Base-by-base conservation (phyloP, 2,113 vertebrate species). In the Pluvialis apricaria region DNA sequence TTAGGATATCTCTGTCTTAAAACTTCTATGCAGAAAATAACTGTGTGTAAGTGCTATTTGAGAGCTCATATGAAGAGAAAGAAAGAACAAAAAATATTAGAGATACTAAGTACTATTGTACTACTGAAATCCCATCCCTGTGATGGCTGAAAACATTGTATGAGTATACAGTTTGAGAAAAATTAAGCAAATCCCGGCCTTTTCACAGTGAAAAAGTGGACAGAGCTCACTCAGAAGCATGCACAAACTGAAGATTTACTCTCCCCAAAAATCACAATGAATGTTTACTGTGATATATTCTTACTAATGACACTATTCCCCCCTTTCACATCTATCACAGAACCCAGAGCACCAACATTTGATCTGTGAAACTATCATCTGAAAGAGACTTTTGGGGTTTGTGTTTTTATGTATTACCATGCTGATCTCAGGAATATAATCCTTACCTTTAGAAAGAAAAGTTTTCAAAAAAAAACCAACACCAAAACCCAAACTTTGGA, bases 401-500 rank as follows among this genome's bases (percentile, higher is more conserved):
- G 24, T 54, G 20, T 6, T 77, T 76, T 76, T 52, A 58, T 21
- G 12, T 45, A 55, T 36, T 55, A 58, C 15, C 22, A 32, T 6
- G 0, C n/a, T 72, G 61, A 82, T 24, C 2, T n/a, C 16, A 55
- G 22, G 13, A 87, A 82, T 20, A 21, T 47, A 78, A 81, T 36
- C 15, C 38, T 58, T 7, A 66, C 13, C 36, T 70, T 66, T 49
- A 62, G 34, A 84, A 93, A 68, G 20, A 51, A 62, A 25, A 26
- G 17, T 42, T 64, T 65, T 72, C n/a, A 60, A 58, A 32, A 45
- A 80, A 31, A 55, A 70, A n/a, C n/a, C n/a, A n/a, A n/a, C n/a
- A n/a, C n/a, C n/a, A 45, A 77, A 32, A 60, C 0, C 4, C 13
- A 9, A 65, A 78, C 18, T 31, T 24, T 31, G 2, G 0, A 77